These are phyloP conservation scores for Manacus vitellinus DNA, from an alignment of 2,113 vertebrate species.

Conservation along the genomic window DNA sequence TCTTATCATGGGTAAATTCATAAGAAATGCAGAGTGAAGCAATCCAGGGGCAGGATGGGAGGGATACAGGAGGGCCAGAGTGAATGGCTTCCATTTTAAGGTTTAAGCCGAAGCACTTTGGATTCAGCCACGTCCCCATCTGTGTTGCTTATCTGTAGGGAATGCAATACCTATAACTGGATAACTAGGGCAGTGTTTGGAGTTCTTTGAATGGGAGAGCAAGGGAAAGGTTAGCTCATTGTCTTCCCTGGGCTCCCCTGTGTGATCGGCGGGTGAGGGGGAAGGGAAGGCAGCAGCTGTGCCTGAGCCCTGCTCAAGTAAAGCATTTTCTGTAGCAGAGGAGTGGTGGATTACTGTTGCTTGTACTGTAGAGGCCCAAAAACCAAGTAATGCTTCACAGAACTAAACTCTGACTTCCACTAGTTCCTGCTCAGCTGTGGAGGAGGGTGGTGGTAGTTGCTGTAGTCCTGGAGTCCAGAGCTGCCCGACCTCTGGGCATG, in stretches of 20 bases:
- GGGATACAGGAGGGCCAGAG: not conserved
- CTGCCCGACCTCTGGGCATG: not conserved
- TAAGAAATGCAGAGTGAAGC: not conserved
- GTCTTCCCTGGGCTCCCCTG: not conserved
- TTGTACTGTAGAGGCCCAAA: not conserved
- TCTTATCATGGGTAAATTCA: not conserved
- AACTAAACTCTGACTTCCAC: rapidly evolving
- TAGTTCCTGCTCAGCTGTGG: not conserved
- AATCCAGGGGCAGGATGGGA: not conserved
- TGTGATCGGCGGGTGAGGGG: not conserved
- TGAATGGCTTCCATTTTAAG: not conserved
- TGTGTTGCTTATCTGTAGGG: not conserved
- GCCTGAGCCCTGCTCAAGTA: not conserved
- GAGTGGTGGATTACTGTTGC: not conserved
- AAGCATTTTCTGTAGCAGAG: not conserved
- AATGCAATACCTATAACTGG: not conserved
- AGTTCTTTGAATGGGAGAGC: not conserved
- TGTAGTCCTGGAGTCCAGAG: not conserved
- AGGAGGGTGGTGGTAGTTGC: not conserved
- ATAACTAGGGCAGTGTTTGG: not conserved
- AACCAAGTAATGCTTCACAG: not conserved
- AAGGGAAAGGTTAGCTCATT: not conserved
- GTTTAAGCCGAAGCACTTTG: not conserved
- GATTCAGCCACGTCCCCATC: not conserved
- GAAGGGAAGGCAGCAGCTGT: not conserved